phyloP scores from a whole-genome alignment of 37 sponge, comb jelly and placozoan species.

The Aplysina aerophoba region DNA sequence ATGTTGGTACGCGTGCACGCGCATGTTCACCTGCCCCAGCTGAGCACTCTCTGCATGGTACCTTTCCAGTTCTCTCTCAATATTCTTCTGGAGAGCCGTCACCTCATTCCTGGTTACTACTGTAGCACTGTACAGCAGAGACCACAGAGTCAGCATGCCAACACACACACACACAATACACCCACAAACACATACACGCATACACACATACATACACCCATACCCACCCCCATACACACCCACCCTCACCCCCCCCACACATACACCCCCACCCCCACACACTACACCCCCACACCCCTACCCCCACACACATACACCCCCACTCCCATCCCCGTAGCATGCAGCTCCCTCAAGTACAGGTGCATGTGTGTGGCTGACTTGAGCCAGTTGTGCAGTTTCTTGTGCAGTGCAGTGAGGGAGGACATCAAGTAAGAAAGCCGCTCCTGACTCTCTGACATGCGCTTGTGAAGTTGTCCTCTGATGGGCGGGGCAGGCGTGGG shows the following conservation, averaged over 20 bases:
- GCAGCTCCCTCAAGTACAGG: too few relatives aligned
- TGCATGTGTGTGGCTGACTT: conserved; percentile 20
- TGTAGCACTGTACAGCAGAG: background rate
- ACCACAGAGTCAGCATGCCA: too few relatives aligned
- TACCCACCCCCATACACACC: background rate
- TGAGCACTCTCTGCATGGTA: background rate
- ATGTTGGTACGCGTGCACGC: too few relatives aligned
- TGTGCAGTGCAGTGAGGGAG: conserved; percentile 7
- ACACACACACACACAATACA: background rate
- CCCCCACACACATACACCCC: too few relatives aligned
- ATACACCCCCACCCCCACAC: background rate
- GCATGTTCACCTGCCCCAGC: background rate
- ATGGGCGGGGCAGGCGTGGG: background rate
- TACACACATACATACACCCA: background rate
- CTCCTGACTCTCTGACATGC: background rate
- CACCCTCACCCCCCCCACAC: conserved; percentile 35
- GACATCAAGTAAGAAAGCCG: background rate
- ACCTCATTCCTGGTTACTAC: background rate
- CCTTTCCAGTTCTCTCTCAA: background rate
- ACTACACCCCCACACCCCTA: too few relatives aligned
- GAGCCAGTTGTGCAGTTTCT: conserved; percentile 22
- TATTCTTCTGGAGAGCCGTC: background rate
- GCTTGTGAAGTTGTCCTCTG: conserved; percentile 8
- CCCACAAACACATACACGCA: background rate
- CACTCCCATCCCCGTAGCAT: too few relatives aligned